A percentile compares a stretch with the other conserved stretches of the same genome.
Conservation (phyloP, 2,113 vertebrate genomes). For the Grallaria varia region DNA sequence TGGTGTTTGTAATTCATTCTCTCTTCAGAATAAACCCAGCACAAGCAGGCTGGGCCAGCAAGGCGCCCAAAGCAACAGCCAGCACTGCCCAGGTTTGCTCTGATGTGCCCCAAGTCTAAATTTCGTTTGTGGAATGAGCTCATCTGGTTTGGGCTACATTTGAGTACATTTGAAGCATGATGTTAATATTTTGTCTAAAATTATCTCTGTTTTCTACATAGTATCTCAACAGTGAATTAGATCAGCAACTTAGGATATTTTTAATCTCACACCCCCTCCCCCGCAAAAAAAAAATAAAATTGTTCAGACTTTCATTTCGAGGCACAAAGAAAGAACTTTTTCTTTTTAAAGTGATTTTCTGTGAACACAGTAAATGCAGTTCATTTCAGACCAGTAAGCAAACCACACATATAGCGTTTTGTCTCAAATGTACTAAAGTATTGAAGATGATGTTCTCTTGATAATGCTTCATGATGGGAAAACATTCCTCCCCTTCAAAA, state of each 20-base stretch:
- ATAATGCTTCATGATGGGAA: background rate
- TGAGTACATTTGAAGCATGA: background rate
- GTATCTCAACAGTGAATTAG: background rate
- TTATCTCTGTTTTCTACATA: background rate
- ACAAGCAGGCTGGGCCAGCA: background rate
- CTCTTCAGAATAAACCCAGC: background rate
- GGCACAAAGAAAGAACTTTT: background rate
- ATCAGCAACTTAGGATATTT: background rate
- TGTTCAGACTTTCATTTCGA: background rate
- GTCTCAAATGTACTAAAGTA: background rate
- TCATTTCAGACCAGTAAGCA: background rate
- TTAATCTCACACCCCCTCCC: background rate
- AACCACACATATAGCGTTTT: background rate
- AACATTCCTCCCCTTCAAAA: background rate
- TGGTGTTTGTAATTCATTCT: background rate
- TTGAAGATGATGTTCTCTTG: conserved; percentile 34
- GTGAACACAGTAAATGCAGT: background rate
- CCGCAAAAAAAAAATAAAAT: too few relatives aligned
- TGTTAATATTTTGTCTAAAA: background rate
- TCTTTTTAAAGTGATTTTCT: background rate
- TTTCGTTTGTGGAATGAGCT: background rate
- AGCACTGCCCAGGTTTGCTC: background rate
- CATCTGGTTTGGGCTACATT: background rate
- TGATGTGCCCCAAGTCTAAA: background rate
- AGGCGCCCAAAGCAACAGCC: background rate